These are phyloP conservation scores for Tinamus major DNA, from an alignment of 2,797 vertebrate species.

Conservation along the genomic window DNA sequence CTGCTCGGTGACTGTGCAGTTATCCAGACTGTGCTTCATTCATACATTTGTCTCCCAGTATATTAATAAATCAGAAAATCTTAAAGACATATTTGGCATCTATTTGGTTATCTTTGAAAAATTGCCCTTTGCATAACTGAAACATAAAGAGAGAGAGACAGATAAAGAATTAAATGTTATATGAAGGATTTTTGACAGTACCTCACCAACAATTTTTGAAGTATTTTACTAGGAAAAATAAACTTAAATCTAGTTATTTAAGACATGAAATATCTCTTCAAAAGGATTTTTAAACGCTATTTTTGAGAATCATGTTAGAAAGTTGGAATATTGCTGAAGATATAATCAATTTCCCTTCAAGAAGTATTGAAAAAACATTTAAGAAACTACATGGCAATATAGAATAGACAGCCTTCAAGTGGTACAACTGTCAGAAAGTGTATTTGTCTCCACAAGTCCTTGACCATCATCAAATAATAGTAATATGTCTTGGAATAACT, in stretches of 20 bases:
- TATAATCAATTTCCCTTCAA: background rate
- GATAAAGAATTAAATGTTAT: background rate
- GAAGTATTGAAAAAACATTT: background rate
- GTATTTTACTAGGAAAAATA: background rate
- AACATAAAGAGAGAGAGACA: background rate
- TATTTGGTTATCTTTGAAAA: background rate
- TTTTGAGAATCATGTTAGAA: background rate
- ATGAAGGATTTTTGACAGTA: background rate
- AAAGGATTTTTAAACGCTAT: background rate
- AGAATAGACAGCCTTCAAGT: background rate
- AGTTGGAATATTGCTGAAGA: background rate
- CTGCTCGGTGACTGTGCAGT: background rate
- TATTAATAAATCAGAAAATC: background rate
- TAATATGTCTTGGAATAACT: background rate
- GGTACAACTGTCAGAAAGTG: background rate
- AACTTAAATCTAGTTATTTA: background rate
- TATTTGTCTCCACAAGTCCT: background rate
- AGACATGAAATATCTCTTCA: background rate
- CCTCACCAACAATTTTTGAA: background rate
- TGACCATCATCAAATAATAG: background rate
- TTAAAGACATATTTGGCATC: background rate
- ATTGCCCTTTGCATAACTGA: background rate
- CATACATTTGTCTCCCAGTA: background rate
- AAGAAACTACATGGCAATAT: rapidly evolving
- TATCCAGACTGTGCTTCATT: background rate